Conservation (phyloP, 1,140 invertebrate species). For the Leptoteleia sp. region DNA sequence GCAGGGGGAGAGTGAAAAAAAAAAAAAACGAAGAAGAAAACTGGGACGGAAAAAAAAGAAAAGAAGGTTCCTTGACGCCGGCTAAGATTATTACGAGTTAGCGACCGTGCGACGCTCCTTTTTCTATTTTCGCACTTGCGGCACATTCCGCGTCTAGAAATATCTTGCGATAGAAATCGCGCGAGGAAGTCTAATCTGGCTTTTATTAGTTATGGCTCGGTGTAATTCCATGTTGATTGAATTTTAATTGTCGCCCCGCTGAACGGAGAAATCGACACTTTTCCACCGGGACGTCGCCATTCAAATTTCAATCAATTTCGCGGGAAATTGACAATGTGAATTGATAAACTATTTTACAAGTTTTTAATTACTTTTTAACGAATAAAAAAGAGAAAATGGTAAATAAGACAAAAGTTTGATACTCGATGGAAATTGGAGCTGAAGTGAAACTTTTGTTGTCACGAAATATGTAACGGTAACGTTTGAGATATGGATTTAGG, state of each 20-base stretch:
- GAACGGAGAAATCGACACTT: not conserved
- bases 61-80: slow-evolving; percentile 57
- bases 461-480: no score
- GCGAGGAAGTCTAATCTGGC: slow-evolving; percentile 55
- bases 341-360: no score
- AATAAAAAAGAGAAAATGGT: no score
- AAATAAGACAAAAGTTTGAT: no score
- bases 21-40: slow-evolving; percentile 15
- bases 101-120: slow-evolving; percentile 60
- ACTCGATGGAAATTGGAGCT: no score
- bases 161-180: slow-evolving; percentile 59
- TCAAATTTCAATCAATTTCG: no score
- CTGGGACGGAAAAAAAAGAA: slow-evolving; percentile 7
- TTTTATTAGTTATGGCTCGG: slow-evolving; percentile 28
- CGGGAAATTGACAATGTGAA: no score
- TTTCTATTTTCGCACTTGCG: slow-evolving; percentile 73
- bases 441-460: no score
- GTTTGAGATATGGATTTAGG: no score
- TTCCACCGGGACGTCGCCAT: not conserved
- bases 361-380: no score
- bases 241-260: slow-evolving; percentile 12
- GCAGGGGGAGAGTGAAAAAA: no score
- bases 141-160: slow-evolving; percentile 69
- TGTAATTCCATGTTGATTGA: slow-evolving; percentile 12
- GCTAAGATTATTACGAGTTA: slow-evolving; percentile 62